A percentile compares a stretch with the other conserved stretches of the same genome.
Evolutionary conservation across 2,113 vertebrate genomes (phyloP).

Genomic region (Gavialis gangeticus): DNA sequence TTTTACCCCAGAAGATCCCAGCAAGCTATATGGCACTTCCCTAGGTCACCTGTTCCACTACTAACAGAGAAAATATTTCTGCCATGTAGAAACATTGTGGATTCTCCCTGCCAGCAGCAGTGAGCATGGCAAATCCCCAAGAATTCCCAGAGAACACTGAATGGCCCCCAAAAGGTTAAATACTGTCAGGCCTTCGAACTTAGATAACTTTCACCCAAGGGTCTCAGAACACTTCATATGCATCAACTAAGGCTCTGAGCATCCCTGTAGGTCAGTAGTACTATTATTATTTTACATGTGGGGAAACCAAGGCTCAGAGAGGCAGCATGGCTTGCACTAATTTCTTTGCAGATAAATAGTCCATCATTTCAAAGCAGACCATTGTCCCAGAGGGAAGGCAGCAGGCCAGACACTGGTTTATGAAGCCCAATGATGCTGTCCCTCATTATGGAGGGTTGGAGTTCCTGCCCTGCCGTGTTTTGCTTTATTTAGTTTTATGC

Average conservation of each 20-base stretch:
- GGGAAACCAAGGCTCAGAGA: not conserved
- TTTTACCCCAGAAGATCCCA: not conserved
- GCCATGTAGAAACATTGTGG: not conserved
- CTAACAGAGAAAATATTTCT: not conserved
- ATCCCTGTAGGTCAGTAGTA: not conserved
- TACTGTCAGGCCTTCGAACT: not conserved
- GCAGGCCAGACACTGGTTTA: not conserved
- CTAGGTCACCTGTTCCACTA: not conserved
- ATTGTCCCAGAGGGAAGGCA: not conserved
- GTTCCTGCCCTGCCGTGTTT: not conserved
- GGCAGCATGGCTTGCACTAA: not conserved
- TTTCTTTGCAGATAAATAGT: not conserved
- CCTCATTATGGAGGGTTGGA: not conserved
- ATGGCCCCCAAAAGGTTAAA: not conserved
- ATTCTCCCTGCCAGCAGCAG: not conserved
- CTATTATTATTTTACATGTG: not conserved
- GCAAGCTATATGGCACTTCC: not conserved
- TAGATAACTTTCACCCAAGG: not conserved
- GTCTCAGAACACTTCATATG: not conserved
- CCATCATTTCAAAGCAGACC: not conserved
- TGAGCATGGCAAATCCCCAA: not conserved
- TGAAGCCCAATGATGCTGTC: not conserved
- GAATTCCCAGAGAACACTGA: not conserved
- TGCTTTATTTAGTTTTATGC: too few relatives aligned
- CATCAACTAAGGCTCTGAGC: not conserved